phyloP scores from a whole-genome alignment of 1,140 invertebrate species.

The Ceratosolen solmsi region DNA sequence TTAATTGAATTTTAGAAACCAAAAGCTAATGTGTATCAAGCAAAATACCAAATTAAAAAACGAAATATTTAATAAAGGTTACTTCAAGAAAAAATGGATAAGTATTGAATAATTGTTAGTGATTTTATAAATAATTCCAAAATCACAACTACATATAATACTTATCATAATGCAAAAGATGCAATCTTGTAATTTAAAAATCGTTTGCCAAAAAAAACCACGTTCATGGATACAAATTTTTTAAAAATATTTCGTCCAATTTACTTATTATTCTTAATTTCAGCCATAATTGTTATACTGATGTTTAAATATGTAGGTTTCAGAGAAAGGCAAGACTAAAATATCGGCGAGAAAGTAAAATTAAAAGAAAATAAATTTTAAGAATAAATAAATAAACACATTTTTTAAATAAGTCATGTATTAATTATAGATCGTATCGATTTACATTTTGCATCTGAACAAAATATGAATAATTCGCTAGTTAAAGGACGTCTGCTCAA shows the following conservation, averaged over 20 bases:
- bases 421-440: slow-evolving; percentile 63
- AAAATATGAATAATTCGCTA: slow-evolving; percentile 57
- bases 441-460: slow-evolving; percentile 63
- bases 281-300: neutral
- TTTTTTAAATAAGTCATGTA: slow-evolving; percentile 61
- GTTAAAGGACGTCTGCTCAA: slow-evolving; percentile 55
- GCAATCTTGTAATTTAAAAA: too few relatives aligned
- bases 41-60: too few relatives aligned
- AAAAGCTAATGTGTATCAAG: too few relatives aligned
- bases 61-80: too few relatives aligned
- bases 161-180: too few relatives aligned
- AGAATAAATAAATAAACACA: slow-evolving; percentile 6
- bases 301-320: neutral
- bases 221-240: neutral
- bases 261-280: neutral
- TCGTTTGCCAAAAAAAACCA: neutral
- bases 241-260: neutral
- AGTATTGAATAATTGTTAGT: too few relatives aligned
- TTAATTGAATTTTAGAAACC: too few relatives aligned
- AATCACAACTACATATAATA: too few relatives aligned
- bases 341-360: neutral
- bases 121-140: too few relatives aligned
- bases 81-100: too few relatives aligned
- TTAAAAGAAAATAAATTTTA: neutral
- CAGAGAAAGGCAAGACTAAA: neutral